Evolutionary conservation across 2,113 vertebrate species (phyloP), one percentile per base, ranked within the genome.

Genomic region (Pterocles burchelli): DNA sequence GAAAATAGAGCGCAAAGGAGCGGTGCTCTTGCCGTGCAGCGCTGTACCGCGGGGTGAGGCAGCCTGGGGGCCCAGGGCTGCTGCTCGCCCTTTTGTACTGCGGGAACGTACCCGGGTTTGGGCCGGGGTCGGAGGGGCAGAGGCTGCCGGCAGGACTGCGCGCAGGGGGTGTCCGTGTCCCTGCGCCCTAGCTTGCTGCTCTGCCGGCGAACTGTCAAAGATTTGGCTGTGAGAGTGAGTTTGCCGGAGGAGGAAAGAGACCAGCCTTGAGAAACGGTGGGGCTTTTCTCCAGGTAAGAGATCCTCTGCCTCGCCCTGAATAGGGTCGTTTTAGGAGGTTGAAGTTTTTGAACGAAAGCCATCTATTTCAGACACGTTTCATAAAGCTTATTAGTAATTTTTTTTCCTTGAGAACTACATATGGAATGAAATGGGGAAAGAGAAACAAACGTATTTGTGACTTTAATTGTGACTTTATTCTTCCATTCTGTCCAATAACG

Each of bases 31-130:
- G 5, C 2, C 1, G 49, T 13, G 38, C 25, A 73, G 65, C 10
- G 36, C 22, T n/a, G 6, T 8, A 0, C 2, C 10, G 3, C 24
- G 13, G 7, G 17, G 8, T 4, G 25, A 16, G 38, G 25, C 33
- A n/a, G 21, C 45, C 29, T 4, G 12, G 28, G 25, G 3, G 24
- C 7, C 34, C 8, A 0, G 55, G 19, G 61, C 34, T 61, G 28
- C 2, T 7, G 13, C 2, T 25, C 2, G 7, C 38, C 21, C 5
- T 34, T 19, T 77, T 11, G 0, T 3, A 9, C 31, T 0, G 0
- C 2, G 14, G 62, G 52, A 20, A 15, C 9, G 1, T 2, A 2
- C 4, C 9, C 7, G 25, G 24, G 6, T 11, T 33, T 11, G 29
- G 10, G 43, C 41, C 1, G 14, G 29, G 15, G 19, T 1, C 9